Conservation (phyloP, 2,113 vertebrate species). For the Prunella himalayana region DNA sequence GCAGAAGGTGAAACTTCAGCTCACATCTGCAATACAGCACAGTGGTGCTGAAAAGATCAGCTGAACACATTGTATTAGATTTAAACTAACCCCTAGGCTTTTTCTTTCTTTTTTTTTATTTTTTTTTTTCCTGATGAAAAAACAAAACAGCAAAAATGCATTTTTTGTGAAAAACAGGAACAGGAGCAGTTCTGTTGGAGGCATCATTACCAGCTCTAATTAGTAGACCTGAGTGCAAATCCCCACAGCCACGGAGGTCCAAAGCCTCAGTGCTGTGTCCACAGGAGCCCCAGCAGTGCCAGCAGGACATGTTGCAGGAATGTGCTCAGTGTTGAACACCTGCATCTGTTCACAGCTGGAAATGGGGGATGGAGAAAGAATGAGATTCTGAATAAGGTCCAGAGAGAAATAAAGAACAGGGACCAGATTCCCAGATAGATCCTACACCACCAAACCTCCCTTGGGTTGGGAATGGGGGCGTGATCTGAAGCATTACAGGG, state of each 20-base stretch:
- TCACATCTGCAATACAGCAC: background rate
- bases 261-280: background rate
- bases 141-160: background rate
- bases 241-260: background rate
- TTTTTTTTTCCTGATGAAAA: background rate
- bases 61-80: background rate
- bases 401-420: background rate
- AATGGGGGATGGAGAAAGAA: background rate
- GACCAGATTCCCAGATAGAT: background rate
- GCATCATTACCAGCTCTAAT: background rate
- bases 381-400: background rate
- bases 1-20: background rate
- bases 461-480: background rate
- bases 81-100: background rate
- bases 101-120: background rate
- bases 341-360: background rate
- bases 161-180: background rate
- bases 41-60: no score
- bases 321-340: background rate
- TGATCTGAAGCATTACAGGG: background rate
- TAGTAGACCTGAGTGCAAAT: background rate
- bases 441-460: background rate
- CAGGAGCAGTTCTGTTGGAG: background rate
- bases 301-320: accelerated
- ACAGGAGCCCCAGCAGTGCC: background rate